These are phyloP conservation scores for Basileuterus tristriatus DNA, from an alignment of 2,797 vertebrate species.

Conservation along the genomic window DNA sequence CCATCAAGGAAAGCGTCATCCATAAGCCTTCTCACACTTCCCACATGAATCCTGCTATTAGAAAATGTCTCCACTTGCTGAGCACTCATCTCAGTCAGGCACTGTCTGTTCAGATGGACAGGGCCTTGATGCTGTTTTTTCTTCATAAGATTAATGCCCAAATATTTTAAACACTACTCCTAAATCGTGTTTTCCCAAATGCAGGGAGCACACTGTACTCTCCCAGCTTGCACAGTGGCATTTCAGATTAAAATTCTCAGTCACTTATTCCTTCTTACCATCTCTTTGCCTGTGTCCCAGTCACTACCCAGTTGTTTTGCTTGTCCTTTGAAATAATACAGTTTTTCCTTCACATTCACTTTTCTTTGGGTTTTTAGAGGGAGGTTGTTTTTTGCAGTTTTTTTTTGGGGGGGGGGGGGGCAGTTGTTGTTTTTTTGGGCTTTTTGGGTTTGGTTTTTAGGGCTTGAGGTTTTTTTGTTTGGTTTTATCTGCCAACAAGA, in stretches of 20 bases:
- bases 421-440: not conserved
- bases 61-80: not conserved
- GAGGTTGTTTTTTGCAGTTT: not conserved
- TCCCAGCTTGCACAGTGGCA: not conserved
- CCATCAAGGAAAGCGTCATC: not conserved
- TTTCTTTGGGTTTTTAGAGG: not conserved
- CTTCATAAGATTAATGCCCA: not conserved
- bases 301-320: not conserved
- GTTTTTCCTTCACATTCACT: not conserved
- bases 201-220: not conserved
- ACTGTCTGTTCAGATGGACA: not conserved
- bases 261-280: not conserved
- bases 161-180: not conserved
- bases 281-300: not conserved
- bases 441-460: not conserved
- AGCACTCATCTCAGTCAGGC: not conserved
- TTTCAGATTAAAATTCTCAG: not conserved
- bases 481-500: not conserved
- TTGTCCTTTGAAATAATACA: not conserved
- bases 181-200: not conserved
- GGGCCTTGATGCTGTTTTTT: not conserved
- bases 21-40: not conserved
- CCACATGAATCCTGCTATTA: not conserved
- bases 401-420: not conserved
- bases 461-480: not conserved